Percentiles rank a stretch among this genome's conserved stretches.
phyloP scores from a whole-genome alignment of 2,888 invertebrate genomes.

The Maniola hyperantus region DNA sequence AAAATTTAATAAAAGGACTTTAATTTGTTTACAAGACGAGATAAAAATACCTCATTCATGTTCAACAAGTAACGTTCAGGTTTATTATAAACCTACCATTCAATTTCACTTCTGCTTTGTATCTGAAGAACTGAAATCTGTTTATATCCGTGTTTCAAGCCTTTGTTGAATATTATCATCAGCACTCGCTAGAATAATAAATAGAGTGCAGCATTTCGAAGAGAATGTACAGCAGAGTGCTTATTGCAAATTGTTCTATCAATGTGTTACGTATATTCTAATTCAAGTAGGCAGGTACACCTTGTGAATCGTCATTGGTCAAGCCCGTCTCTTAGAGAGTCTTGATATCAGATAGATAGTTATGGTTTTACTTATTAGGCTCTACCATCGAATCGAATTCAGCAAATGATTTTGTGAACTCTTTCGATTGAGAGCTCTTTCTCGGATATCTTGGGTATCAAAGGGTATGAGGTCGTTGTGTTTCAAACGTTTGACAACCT shows the following conservation, averaged over 20 bases:
- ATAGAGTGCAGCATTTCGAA: conserved; percentile 2
- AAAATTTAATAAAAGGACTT: conserved; percentile 7
- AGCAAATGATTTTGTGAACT: background rate
- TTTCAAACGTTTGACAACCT: background rate
- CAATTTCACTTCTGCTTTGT: conserved; percentile 37
- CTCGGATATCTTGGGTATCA: background rate
- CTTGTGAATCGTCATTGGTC: background rate
- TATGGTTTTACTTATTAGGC: too few species aligned
- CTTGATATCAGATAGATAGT: too few species aligned
- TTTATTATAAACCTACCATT: conserved; percentile 34
- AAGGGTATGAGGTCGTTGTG: background rate
- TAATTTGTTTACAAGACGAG: conserved; percentile 20
- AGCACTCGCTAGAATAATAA: conserved; percentile 15
- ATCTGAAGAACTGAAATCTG: conserved; percentile 33
- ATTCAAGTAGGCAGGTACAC: background rate
- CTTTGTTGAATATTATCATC: conserved; percentile 29
- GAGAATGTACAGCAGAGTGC: background rate
- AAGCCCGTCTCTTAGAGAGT: background rate
- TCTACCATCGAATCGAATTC: background rate
- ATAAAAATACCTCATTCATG: conserved; percentile 28
- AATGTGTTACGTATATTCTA: background rate
- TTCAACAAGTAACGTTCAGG: conserved; percentile 12
- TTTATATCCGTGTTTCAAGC: conserved; percentile 34
- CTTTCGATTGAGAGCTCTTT: background rate
- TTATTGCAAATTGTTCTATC: background rate